Conservation (phyloP, 2,113 vertebrate species). For the Cyprinodon variegatus region DNA sequence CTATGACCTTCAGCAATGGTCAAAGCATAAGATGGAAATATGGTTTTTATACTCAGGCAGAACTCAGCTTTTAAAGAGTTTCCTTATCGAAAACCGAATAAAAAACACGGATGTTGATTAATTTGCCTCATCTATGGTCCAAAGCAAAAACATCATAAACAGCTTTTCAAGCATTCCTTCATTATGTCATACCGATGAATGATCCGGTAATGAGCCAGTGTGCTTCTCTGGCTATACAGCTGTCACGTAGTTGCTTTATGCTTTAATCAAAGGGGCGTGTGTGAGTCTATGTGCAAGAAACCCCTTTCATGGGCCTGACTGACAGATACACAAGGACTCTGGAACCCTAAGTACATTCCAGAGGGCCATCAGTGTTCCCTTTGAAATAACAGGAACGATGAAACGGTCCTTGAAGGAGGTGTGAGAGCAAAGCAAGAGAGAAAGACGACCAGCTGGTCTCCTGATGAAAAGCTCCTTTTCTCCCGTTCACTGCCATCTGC, state of each 20-base stretch:
- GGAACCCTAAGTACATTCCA: constrained; percentile 54
- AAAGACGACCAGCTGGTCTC: constrained; percentile 66
- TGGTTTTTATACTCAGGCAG: background rate
- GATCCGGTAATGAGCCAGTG: constrained; percentile 64
- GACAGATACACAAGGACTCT: constrained; percentile 58
- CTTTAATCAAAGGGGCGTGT: constrained; percentile 21
- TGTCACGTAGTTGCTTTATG: constrained; percentile 60
- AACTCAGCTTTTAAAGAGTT: constrained; percentile 20
- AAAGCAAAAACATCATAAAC: constrained; percentile 58
- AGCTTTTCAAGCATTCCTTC: constrained; percentile 55
- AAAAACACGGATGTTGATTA: constrained; percentile 14
- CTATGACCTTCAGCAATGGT: background rate
- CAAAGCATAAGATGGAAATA: background rate
- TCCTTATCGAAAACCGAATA: background rate
- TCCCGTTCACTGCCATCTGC: constrained; percentile 59
- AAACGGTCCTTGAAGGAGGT: constrained; percentile 49
- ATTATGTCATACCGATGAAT: constrained; percentile 65
- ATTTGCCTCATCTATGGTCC: constrained; percentile 26
- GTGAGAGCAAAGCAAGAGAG: constrained; percentile 39
- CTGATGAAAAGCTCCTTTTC: constrained; percentile 55
- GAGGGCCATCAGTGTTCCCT: constrained; percentile 37
- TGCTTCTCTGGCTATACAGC: constrained; percentile 54
- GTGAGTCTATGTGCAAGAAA: constrained; percentile 17
- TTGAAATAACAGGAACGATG: constrained; percentile 53
- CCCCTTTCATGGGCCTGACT: constrained; percentile 43